Evolutionary conservation across 2,113 vertebrate species (phyloP).

Genomic region (Pomatorhinus ruficollis): DNA sequence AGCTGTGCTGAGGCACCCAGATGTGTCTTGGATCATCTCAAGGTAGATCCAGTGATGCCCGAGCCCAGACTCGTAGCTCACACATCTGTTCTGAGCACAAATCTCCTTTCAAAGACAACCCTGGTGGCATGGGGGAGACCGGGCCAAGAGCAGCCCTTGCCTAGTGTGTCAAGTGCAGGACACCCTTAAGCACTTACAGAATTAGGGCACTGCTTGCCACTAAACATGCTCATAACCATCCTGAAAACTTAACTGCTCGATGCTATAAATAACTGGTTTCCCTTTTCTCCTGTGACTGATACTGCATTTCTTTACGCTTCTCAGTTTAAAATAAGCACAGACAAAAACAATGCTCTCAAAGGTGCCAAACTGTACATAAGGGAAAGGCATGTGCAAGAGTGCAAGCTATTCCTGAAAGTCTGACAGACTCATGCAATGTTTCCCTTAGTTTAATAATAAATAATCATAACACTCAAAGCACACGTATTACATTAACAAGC

Average conservation of each 20-base stretch:
- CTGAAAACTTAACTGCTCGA: not conserved
- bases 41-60: accelerated
- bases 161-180: not conserved
- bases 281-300: not conserved
- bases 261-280: not conserved
- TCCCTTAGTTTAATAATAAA: constrained; percentile 33
- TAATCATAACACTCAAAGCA: not conserved
- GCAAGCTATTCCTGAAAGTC: constrained; percentile 14
- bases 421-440: not conserved
- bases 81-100: not conserved
- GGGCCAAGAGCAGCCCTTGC: not conserved
- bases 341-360: not conserved
- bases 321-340: not conserved
- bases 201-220: not conserved
- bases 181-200: not conserved
- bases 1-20: not conserved
- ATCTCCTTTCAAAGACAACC: not conserved
- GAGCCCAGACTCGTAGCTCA: accelerated
- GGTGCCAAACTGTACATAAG: constrained; percentile 6
- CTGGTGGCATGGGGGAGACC: not conserved
- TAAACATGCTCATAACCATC: not conserved
- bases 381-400: not conserved
- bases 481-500: not conserved
- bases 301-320: not conserved
- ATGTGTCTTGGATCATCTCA: not conserved